Conservation (phyloP, 2,113 vertebrate genomes). For the Lampris megalopsis region DNA sequence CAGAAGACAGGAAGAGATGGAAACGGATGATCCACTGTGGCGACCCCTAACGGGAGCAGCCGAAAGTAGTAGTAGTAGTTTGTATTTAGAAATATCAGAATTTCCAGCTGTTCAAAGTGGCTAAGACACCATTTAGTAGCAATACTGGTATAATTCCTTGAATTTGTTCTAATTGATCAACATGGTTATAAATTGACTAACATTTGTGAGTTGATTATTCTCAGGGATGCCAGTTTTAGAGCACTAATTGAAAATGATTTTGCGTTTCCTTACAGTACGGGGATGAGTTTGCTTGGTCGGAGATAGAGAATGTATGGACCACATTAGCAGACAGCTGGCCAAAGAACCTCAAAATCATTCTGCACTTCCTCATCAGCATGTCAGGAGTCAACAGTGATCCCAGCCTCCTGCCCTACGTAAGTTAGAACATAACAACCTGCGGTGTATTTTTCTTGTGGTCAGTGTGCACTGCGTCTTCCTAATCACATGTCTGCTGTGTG, state of each 20-base stretch:
- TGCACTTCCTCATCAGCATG: constrained; percentile 98
- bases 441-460: not conserved
- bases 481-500: not conserved
- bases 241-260: not conserved
- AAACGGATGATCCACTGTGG: no score
- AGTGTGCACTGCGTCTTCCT: not conserved
- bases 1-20: no score
- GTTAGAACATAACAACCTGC: constrained; percentile 58
- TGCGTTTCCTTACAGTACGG: constrained; percentile 87
- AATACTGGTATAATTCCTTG: no score
- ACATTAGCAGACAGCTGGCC: constrained; percentile 98
- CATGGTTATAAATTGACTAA: no score
- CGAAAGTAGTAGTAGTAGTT: no score
- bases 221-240: no score
- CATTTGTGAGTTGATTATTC: no score
- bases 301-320: constrained; percentile 99
- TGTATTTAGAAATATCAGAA: no score
- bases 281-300: constrained; percentile 97
- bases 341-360: constrained; percentile 98
- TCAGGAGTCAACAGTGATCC: constrained; percentile 98
- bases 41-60: no score
- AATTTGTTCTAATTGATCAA: no score
- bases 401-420: constrained; percentile 97
- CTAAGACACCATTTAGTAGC: no score
- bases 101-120: no score